phyloP scores from a whole-genome alignment of 2,888 invertebrate species.

The Lasioglossum figueresi region DNA sequence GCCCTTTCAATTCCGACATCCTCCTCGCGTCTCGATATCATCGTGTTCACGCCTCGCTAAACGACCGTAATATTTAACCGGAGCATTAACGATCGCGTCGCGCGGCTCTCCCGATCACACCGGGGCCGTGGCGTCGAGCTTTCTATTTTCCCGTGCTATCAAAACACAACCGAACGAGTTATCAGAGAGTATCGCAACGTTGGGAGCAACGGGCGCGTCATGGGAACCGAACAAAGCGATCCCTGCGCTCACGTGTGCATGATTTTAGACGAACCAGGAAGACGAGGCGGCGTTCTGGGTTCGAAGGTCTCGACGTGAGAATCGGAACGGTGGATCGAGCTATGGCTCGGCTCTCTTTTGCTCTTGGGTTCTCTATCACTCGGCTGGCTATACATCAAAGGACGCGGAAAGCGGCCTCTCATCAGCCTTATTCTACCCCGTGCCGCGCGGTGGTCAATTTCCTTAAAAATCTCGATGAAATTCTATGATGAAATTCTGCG shows the following conservation, averaged over 20 bases:
- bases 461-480: background rate
- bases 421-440: constrained; percentile 14
- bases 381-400: constrained; percentile 57
- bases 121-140: background rate
- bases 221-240: constrained; percentile 61
- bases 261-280: constrained; percentile 61
- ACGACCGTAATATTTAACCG: constrained; percentile 6
- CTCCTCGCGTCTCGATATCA: background rate
- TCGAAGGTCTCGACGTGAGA: constrained; percentile 79
- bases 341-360: constrained; percentile 30
- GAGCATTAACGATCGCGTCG: constrained; percentile 23
- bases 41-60: constrained; percentile 8
- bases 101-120: background rate
- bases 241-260: constrained; percentile 55
- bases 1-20: background rate
- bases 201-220: constrained; percentile 31
- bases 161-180: background rate
- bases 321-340: constrained; percentile 75
- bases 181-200: constrained; percentile 12
- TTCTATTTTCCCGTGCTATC: constrained; percentile 4
- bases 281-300: constrained; percentile 49
- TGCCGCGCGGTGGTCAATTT: background rate
- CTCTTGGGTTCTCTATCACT: constrained; percentile 33
- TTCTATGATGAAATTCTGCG: background rate
- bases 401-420: constrained; percentile 47